Conservation (phyloP, 2,797 vertebrate genomes). For the Lophotriccus pileatus region DNA sequence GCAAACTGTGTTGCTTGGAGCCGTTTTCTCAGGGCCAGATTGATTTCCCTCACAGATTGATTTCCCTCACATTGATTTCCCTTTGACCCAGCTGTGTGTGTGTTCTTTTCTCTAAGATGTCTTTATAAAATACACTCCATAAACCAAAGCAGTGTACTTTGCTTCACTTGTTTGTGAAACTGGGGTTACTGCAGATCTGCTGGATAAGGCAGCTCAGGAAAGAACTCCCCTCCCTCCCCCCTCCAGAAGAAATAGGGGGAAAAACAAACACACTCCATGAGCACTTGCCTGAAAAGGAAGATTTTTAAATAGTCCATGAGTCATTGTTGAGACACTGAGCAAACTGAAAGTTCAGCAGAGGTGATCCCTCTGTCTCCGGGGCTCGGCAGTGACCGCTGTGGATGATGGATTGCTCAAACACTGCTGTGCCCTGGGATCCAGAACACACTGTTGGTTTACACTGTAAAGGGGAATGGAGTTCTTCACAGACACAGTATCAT, state of each 20-base stretch:
- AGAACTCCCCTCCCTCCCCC: not conserved
- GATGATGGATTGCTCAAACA: not conserved
- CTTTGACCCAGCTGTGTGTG: no score
- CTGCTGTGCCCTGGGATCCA: not conserved
- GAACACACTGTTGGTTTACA: not conserved
- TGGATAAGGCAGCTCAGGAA: not conserved
- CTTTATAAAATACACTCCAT: slow-evolving; percentile 35
- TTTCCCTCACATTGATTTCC: slow-evolving; percentile 58
- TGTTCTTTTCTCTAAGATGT: slow-evolving; percentile 26
- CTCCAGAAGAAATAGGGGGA: not conserved
- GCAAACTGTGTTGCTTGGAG: slow-evolving; percentile 27
- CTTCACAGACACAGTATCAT: rapidly evolving
- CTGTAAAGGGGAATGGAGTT: not conserved
- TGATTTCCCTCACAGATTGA: slow-evolving; percentile 48
- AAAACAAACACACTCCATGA: not conserved
- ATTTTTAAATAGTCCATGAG: not conserved
- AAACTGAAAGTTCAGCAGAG: not conserved
- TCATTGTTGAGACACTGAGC: not conserved
- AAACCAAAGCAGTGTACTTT: not conserved
- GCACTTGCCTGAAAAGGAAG: not conserved
- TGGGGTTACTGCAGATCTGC: not conserved
- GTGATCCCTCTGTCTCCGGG: not conserved
- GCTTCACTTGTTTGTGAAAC: not conserved
- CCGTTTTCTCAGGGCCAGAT: slow-evolving; percentile 41
- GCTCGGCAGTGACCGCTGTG: rapidly evolving